Evolutionary conservation across 2,113 vertebrate genomes (phyloP), one percentile per base, ranked within the genome.

Genomic region (Orthonyx spaldingii): DNA sequence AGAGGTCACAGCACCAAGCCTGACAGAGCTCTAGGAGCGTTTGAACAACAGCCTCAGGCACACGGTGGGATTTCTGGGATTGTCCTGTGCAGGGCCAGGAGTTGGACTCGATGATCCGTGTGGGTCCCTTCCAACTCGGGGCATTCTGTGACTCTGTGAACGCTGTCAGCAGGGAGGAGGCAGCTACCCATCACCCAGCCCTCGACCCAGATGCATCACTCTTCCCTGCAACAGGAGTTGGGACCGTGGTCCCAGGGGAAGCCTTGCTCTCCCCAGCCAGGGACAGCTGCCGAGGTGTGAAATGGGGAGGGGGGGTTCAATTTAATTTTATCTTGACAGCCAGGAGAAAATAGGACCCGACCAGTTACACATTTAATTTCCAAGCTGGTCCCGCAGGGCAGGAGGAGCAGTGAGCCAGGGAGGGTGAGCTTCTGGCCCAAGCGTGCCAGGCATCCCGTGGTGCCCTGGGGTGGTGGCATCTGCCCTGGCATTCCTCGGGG

Each of bases 391-490:
- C 80, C 20, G 0, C 27, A 12, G 90, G 84, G 76, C 46, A 21
- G 59, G 20, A 75, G 84, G 37, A 85, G 26, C 1, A 2, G 44
- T 52, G 82, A 87, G 57, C 44, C 56, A 32, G 60, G 49, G 44
- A 84, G 74, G 57, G n/a, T 7, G 65, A 16, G 32, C 52, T 47
- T 39, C 76, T 9, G 74, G 35, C 56, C 32, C 28, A 11, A 74
- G 52, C 16, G 4, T 18, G 33, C 60, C 32, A 6, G 11, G 63
- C 86, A 69, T 53, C 46, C 13, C 4, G 3, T 5, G 1, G 85
- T 71, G 78, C 94, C 95, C 15, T 5, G 59, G 44, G 92, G 76
- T 91, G 83, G 27, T 90, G 93, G 86, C 93, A 96, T 92, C 96
- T 89, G 65, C 80, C 84, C 84, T 56, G 86, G 83, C 60, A 74